Evolutionary conservation across 2,888 invertebrate genomes (phyloP), one percentile per base, ranked within the genome.

Genomic region (Epinotia nisella): DNA sequence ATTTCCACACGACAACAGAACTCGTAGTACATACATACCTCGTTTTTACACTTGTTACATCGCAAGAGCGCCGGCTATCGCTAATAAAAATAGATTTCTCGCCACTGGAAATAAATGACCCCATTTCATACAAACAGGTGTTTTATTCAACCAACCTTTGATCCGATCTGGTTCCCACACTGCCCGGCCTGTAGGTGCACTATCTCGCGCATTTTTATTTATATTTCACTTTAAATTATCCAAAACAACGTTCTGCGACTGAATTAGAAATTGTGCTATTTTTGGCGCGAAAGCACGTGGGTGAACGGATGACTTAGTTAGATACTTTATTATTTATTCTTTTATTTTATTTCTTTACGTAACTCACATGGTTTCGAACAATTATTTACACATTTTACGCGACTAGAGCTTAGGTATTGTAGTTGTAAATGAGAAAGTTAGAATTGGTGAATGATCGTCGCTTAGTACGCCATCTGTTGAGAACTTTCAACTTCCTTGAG

Each of bases 131-230:
- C 41, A 70, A 72, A 75, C 49, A 51, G n/a, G 60, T 73, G 60
- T 56, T 79, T 71, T 75, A 61, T 24, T 5, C 17, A 13, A 77
- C 80, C 71, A 76, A 98, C 98, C 96, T 98, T 98, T 76, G 98
- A 97, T 80, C 98, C 98, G 85, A 98, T 98, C 93, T 98, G 98
- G 89, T 98, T 98, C 77, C 98, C 98, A 88, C 98, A 98, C 90
- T 98, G 98, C 75, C 98, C 98, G 75, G 96, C 97, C 90, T 98
- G 98, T 77, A 98, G 94, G 91, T 98, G 98, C 79, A 98, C 97
- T 84, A 98, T 98, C 96, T 98, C 98, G 94, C 98, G 96, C 98
- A 98, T 98, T 87, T 86, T 90, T 71, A 76, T 76, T 77, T 73
- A 29, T 77, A 65, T 64, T 76, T 74, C 58, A 78, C 74, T 77